A percentile compares a stretch with the other conserved stretches of the same genome.
Evolutionary conservation across 2,888 invertebrate genomes (phyloP).

Genomic region (Acanthacorydalis orientalis): DNA sequence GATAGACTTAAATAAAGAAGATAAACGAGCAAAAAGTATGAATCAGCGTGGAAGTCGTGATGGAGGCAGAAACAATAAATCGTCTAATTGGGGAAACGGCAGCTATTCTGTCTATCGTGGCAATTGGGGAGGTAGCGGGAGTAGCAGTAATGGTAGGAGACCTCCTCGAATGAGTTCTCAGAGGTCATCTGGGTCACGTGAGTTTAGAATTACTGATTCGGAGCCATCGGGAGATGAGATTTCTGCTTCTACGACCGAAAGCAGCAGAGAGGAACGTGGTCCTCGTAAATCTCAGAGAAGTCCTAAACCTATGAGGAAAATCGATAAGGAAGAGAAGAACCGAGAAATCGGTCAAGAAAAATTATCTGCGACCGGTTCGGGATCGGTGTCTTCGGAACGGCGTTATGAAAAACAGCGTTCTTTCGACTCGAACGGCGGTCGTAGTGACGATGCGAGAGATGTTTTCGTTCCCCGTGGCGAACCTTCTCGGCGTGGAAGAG

Average conservation of each 20-base stretch:
- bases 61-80: conserved; percentile 9
- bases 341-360: conserved; percentile 25
- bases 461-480: conserved; percentile 78
- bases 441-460: conserved; percentile 29
- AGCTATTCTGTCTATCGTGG: conserved; percentile 21
- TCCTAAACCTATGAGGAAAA: conserved; percentile 30
- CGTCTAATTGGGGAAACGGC: conserved; percentile 23
- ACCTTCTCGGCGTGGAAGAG: conserved; percentile 69
- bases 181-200: conserved; percentile 23
- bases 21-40: conserved; percentile 10
- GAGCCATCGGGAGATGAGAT: conserved; percentile 56
- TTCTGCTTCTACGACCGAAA: conserved; percentile 35
- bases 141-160: conserved; percentile 24
- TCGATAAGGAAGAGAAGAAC: conserved; percentile 41
- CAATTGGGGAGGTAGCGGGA: conserved; percentile 26
- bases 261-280: conserved; percentile 35
- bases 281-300: conserved; percentile 28
- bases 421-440: conserved; percentile 18
- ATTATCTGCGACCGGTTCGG: conserved; percentile 12
- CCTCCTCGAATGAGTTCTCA: conserved; percentile 18
- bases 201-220: conserved; percentile 47
- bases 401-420: conserved; percentile 19
- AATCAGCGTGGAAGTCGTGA: background rate
- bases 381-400: conserved; percentile 12
- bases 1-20: conserved; percentile 23